phyloP scores from a whole-genome alignment of 1,140 invertebrate genomes.

The Oreohelix idahoensis region DNA sequence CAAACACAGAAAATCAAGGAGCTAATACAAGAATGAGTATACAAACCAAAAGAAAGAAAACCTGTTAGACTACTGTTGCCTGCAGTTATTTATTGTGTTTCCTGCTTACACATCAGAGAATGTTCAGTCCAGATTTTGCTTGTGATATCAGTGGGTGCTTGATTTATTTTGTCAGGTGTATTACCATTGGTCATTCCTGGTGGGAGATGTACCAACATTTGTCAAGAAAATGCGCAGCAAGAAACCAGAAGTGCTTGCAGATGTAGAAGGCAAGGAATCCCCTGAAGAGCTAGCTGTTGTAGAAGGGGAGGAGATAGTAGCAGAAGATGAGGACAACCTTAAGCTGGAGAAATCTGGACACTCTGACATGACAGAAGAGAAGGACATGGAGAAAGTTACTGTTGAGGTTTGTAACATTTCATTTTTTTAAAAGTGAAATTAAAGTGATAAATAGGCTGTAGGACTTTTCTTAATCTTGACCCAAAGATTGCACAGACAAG shows the following conservation, averaged over 20 bases:
- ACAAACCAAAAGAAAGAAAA: too few species aligned
- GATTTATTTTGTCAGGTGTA: constrained; percentile 44
- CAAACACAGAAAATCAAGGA: too few species aligned
- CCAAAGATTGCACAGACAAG: too few species aligned
- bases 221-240: constrained; percentile 49
- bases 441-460: too few species aligned
- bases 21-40: too few species aligned
- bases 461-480: too few species aligned
- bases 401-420: not conserved
- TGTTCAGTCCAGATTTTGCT: too few species aligned
- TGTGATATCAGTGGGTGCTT: too few species aligned
- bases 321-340: not conserved
- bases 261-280: not conserved
- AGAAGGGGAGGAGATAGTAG: not conserved
- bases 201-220: constrained; percentile 66
- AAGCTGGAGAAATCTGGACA: not conserved
- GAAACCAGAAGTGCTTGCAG: constrained; percentile 23
- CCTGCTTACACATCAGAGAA: too few species aligned
- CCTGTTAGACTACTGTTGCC: too few species aligned
- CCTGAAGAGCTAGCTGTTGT: not conserved
- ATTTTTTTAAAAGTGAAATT: too few species aligned
- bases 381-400: not conserved
- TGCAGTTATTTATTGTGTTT: too few species aligned
- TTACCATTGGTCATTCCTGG: constrained; percentile 71
- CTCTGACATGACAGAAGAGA: not conserved